A percentile compares a stretch with the other conserved stretches of the same genome.
These are phyloP conservation scores for Clytia hemisphaerica DNA, from an alignment of 30 jellyfish, hydroid and myxozoan genomes.

Conservation along the genomic window DNA sequence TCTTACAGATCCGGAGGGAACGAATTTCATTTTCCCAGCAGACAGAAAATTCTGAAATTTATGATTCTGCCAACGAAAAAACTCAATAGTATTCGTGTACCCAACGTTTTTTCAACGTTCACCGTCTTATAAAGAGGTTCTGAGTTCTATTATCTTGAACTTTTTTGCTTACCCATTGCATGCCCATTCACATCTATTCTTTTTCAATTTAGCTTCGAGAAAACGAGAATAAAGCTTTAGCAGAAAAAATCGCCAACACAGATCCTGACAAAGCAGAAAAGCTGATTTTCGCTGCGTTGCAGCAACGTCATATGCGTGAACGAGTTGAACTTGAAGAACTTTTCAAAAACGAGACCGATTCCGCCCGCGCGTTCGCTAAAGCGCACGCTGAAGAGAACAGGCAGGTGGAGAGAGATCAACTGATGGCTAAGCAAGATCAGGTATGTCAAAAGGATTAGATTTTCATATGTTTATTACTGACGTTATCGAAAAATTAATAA, in stretches of 20 bases:
- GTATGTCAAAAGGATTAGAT: conserved; percentile 17
- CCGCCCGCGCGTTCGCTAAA: conserved; percentile 50
- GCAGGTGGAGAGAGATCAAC: conserved; percentile 57
- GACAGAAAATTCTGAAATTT: no score
- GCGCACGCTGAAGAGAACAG: conserved; percentile 59
- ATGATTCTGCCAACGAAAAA: no score
- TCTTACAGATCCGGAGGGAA: no score
- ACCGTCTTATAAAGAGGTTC: no score
- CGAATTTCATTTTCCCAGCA: no score
- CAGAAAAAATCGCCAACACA: conserved; percentile 39
- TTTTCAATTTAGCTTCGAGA: conserved; percentile 58
- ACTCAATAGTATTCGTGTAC: no score
- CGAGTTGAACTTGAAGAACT: conserved; percentile 79
- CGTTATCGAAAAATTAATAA: neutral
- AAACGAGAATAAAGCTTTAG: conserved; percentile 57
- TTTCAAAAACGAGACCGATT: conserved; percentile 63
- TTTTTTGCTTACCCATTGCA: neutral
- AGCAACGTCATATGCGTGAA: conserved; percentile 96
- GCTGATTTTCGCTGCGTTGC: conserved; percentile 63
- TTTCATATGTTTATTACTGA: neutral
- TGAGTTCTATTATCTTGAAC: neutral
- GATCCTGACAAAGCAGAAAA: conserved; percentile 68
- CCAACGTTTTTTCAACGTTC: no score
- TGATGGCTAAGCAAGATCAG: conserved; percentile 78
- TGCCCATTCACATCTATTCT: neutral